Percentiles rank a stretch among this genome's conserved stretches.
Conservation (phyloP, 2,797 vertebrate species). For the Sternotherus odoratus region DNA sequence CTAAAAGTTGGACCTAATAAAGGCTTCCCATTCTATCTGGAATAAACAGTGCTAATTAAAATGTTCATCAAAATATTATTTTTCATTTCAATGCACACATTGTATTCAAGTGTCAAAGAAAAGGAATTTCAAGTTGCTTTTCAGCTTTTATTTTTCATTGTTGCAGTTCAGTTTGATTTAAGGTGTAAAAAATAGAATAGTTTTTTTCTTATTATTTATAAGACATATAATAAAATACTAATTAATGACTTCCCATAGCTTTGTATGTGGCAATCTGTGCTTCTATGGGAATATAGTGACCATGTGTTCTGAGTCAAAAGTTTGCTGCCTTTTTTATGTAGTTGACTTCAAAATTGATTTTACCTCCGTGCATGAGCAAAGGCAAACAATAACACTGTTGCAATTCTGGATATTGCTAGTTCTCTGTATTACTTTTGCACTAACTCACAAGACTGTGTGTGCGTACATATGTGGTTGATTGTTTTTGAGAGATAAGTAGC, state of each 20-base stretch:
- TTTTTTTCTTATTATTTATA: not conserved
- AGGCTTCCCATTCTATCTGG: conserved; percentile 30
- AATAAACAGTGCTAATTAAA: conserved; percentile 27
- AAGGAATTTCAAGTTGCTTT: not conserved
- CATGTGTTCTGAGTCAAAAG: not conserved
- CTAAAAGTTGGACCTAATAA: conserved; percentile 33
- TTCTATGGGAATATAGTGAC: not conserved
- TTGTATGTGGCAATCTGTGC: not conserved
- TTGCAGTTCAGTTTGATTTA: not conserved
- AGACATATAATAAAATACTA: not conserved
- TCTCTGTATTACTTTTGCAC: not conserved
- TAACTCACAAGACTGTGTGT: not conserved
- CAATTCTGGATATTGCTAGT: not conserved
- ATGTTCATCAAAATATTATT: not conserved
- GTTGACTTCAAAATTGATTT: not conserved
- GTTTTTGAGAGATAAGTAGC: not conserved
- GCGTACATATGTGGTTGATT: not conserved
- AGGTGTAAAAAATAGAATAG: conserved; percentile 26
- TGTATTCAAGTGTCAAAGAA: not conserved
- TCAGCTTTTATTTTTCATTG: conserved; percentile 13
- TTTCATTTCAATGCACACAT: not conserved
- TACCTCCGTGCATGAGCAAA: not conserved
- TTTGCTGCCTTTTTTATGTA: not conserved
- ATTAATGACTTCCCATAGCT: not conserved
- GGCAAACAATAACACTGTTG: not conserved